Conservation (phyloP, 2,113 vertebrate genomes). For the Recurvirostra avosetta region DNA sequence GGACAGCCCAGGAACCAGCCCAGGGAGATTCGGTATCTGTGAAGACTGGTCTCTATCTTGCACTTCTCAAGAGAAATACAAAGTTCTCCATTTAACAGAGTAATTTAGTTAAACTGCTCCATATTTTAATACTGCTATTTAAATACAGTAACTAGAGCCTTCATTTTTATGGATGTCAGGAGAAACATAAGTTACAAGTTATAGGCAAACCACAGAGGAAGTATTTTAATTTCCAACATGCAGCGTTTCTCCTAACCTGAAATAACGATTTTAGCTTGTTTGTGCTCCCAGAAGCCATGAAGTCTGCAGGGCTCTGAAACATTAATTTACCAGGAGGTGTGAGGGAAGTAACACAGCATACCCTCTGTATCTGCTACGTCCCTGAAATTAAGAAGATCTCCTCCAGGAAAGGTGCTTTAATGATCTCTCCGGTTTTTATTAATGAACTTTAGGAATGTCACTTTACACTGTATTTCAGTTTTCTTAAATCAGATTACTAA, state of each 20-base stretch:
- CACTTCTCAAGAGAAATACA: background rate
- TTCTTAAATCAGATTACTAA: background rate
- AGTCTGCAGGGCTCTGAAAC: background rate
- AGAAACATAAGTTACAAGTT: constrained; percentile 4
- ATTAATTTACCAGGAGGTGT: constrained; percentile 32
- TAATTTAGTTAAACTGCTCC: background rate
- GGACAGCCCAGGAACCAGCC: background rate
- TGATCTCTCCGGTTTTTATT: background rate
- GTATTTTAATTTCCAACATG: constrained; percentile 26
- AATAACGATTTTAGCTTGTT: background rate
- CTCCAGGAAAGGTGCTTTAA: background rate
- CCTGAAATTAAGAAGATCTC: background rate
- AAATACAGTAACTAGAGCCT: background rate
- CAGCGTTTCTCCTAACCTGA: background rate
- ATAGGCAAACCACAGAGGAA: constrained; percentile 42
- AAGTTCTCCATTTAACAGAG: background rate
- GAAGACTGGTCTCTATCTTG: background rate
- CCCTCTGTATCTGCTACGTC: background rate
- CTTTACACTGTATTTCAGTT: background rate
- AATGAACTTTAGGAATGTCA: background rate
- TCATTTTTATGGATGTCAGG: background rate
- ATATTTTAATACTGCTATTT: background rate
- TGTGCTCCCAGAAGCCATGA: constrained; percentile 18
- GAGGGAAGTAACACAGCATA: constrained; percentile 6
- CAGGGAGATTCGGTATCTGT: background rate